phyloP scores from a whole-genome alignment of 1,140 invertebrate genomes.

The Papilio machaon region DNA sequence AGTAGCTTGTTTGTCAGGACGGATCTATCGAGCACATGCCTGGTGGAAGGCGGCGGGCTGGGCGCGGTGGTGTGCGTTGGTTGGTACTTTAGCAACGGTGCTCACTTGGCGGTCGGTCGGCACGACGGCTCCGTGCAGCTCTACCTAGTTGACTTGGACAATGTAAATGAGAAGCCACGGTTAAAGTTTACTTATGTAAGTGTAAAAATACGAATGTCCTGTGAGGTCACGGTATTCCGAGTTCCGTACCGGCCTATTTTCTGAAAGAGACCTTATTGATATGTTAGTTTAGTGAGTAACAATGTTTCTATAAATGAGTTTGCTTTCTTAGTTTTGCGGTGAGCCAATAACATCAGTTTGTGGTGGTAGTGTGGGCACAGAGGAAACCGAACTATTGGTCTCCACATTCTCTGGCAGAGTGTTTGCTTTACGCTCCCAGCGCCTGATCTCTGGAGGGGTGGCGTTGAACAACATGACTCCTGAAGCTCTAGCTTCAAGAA shows the following conservation, averaged over 20 bases:
- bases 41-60: slow-evolving; percentile 65
- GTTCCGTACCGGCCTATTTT: neutral
- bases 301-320: slow-evolving; percentile 14
- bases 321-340: slow-evolving; percentile 69
- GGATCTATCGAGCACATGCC: slow-evolving; percentile 59
- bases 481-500: slow-evolving; percentile 66
- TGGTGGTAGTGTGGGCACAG: slow-evolving; percentile 66
- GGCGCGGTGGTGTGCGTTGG: slow-evolving; percentile 71
- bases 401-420: slow-evolving; percentile 75
- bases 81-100: slow-evolving; percentile 59
- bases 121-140: slow-evolving; percentile 76
- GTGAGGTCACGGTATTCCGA: neutral
- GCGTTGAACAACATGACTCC: slow-evolving; percentile 51
- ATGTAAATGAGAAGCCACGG: slow-evolving; percentile 65
- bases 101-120: slow-evolving; percentile 68
- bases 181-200: slow-evolving; percentile 74
- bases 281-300: neutral
- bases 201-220: slow-evolving; percentile 25
- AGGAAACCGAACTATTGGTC: slow-evolving; percentile 66
- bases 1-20: slow-evolving; percentile 53
- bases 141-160: slow-evolving; percentile 66
- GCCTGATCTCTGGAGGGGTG: slow-evolving; percentile 49
- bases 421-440: slow-evolving; percentile 65
- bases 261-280: neutral
- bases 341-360: slow-evolving; percentile 73